Evolutionary conservation across 2,888 invertebrate genomes (phyloP).

Genomic region (Podotricha telesiphe): DNA sequence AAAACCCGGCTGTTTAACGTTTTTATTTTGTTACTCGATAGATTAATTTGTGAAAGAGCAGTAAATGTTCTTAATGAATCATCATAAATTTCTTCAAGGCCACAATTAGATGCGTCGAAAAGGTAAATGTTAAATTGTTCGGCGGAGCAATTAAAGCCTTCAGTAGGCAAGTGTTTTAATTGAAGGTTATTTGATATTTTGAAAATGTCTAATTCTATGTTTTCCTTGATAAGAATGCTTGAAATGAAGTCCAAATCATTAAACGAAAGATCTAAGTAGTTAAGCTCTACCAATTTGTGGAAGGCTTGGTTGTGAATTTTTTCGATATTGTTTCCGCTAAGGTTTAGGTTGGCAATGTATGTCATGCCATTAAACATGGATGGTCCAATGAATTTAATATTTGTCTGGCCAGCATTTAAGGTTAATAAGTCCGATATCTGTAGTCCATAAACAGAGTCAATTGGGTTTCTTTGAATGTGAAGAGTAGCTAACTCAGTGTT

Average conservation of each 20-base stretch:
- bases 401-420: conserved; percentile 87
- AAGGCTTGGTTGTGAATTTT: conserved; percentile 88
- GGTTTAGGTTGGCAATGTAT: conserved; percentile 85
- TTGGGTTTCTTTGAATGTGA: conserved; percentile 87
- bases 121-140: conserved; percentile 86
- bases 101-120: conserved; percentile 90
- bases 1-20: conserved; percentile 83
- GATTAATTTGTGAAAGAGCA: conserved; percentile 85
- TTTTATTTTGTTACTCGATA: conserved; percentile 87
- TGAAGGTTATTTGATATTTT: conserved; percentile 88
- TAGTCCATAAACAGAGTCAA: conserved; percentile 85
- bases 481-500: conserved; percentile 87
- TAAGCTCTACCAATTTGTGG: conserved; percentile 85
- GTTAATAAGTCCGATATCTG: conserved; percentile 86
- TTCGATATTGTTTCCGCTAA: conserved; percentile 87
- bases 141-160: conserved; percentile 86
- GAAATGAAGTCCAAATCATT: conserved; percentile 88
- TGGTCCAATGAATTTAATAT: conserved; percentile 85
- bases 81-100: conserved; percentile 84
- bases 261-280: conserved; percentile 88
- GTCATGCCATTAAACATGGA: conserved; percentile 86
- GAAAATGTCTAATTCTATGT: conserved; percentile 87
- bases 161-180: conserved; percentile 86
- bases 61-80: conserved; percentile 89
- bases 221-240: conserved; percentile 87